Evolutionary conservation across 2,888 invertebrate species (phyloP), one percentile per base, ranked within the genome.

Genomic region (Thyatira batis): DNA sequence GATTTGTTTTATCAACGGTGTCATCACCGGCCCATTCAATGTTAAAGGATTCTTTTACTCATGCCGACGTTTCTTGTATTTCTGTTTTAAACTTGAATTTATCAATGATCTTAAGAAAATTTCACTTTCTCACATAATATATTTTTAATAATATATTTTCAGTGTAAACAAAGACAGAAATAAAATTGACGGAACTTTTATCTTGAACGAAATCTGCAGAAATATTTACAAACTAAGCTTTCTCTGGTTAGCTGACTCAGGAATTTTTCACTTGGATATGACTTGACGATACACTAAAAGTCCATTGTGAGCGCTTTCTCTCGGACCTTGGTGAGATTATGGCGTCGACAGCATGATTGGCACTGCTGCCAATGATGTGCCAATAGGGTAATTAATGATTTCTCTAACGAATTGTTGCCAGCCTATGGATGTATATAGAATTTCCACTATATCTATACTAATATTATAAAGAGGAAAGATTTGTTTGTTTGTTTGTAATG

Each of bases 371-470:
- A 65, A 65, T 63, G 60, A 69, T 54, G 67, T 64, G 61, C 62
- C 63, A 68, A 67, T 68, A 69, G 58, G 53, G 71, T 74, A 79
- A 78, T 73, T 82, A 78, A 80, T 84, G 73, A 71, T 80, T 76
- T 76, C 73, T 73, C 71, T 69, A 69, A 67, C 66, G 71, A 67
- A 61, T 59, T 55, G 58, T 57, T 51, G 50, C 57, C 8, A 39
- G 17, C 17, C n/a, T 39, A 17, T 17, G 8, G 17, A 39, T 39
- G 8, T 6, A 8, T 39, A 17, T 17, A 2, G 39, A 51, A 53
- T 65, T 66, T 65, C 65, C 65, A 57, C 72, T 59, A 63, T 55
- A 57, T 58, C 68, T 76, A 78, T 65, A 71, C 76, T 78, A 74
- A 75, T 69, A 65, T n/a, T n/a, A n/a, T n/a, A n/a, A n/a, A n/a